phyloP scores from a whole-genome alignment of 2,888 invertebrate species.

The Drosophila melanosoma region DNA sequence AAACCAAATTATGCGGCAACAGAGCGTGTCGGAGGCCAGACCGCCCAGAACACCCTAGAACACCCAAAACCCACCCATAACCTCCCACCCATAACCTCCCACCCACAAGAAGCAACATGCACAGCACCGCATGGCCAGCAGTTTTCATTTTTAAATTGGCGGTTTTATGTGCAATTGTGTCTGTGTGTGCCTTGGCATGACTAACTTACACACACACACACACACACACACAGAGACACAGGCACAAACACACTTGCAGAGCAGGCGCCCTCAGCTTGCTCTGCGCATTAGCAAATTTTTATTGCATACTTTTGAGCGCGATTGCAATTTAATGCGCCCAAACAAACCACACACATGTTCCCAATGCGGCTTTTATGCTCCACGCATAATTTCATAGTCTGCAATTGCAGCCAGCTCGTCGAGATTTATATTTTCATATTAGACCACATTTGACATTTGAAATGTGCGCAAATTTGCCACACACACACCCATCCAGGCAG shows the following conservation, averaged over 20 bases:
- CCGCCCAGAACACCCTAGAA: neutral
- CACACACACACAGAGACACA: slow-evolving; percentile 22
- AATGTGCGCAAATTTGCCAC: slow-evolving; percentile 45
- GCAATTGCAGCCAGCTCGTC: slow-evolving; percentile 50
- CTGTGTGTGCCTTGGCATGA: slow-evolving; percentile 35
- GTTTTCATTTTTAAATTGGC: slow-evolving; percentile 81
- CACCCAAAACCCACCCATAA: neutral
- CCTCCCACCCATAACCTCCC: neutral
- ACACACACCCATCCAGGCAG: neutral
- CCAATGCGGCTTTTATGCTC: slow-evolving; percentile 79
- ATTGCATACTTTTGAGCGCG: slow-evolving; percentile 79
- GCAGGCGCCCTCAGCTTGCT: slow-evolving; percentile 36
- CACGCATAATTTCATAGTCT: slow-evolving; percentile 67
- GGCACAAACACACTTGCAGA: neutral
- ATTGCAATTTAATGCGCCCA: slow-evolving; percentile 80
- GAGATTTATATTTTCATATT: slow-evolving; percentile 70
- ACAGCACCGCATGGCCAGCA: slow-evolving; percentile 61
- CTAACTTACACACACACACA: slow-evolving; percentile 45
- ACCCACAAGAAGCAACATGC: slow-evolving; percentile 1
- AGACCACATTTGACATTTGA: slow-evolving; percentile 42
- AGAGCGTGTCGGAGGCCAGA: slow-evolving; percentile 47
- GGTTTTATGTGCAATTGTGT: slow-evolving; percentile 77
- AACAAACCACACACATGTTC: slow-evolving; percentile 40
- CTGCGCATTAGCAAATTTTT: slow-evolving; percentile 80
- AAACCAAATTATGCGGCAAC: slow-evolving; percentile 69